Evolutionary conservation across 2,113 vertebrate species (phyloP), one percentile per base, ranked within the genome.

Genomic region (Tychaedon coryphoeus): DNA sequence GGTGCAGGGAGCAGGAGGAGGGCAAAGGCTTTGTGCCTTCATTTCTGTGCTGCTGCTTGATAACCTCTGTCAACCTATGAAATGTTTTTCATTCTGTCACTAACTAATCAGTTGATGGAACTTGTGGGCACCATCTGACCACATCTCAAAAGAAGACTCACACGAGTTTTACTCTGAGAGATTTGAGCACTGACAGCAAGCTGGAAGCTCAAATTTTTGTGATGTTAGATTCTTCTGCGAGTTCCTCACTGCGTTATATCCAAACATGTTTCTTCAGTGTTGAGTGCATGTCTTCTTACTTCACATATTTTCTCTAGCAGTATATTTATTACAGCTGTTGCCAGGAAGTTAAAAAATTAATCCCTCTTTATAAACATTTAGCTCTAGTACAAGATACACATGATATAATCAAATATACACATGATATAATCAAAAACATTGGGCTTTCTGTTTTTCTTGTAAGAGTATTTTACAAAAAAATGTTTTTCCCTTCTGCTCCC

Each of bases 281-380:
- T 82, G 33, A 82, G 38, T 25, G 3, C 20, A 23, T 69, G n/a
- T 73, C 64, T 92, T 78, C 19, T 69, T 69, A 19, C 64, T 47
- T 42, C 45, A 56, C 24, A 1, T 71, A 19, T 73, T 95, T 90
- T 76, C 65, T 84, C 61, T 61, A 84, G 45, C 6, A 50, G 20
- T 50, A 9, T 74, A 17, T 91, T 90, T 85, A 73, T 85, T 53
- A 34, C 13, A 79, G n/a, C 38, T 43, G 58, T 88, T 95, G 33
- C 34, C 54, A 51, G 19, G 51, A 29, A 62, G 9, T 3, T 5
- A 50, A 60, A 58, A 31, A 42, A 33, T 24, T 43, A 57, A 34
- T 88, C 26, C 48, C 24, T 65, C 23, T 67, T 81, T 53, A 12
- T 67, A 89, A 93, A 80, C 36, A 62, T 93, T 89, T 90, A 51